Evolutionary conservation across 1,140 invertebrate genomes (phyloP), one percentile per base, ranked within the genome.

Genomic region (Mamestra configurata): DNA sequence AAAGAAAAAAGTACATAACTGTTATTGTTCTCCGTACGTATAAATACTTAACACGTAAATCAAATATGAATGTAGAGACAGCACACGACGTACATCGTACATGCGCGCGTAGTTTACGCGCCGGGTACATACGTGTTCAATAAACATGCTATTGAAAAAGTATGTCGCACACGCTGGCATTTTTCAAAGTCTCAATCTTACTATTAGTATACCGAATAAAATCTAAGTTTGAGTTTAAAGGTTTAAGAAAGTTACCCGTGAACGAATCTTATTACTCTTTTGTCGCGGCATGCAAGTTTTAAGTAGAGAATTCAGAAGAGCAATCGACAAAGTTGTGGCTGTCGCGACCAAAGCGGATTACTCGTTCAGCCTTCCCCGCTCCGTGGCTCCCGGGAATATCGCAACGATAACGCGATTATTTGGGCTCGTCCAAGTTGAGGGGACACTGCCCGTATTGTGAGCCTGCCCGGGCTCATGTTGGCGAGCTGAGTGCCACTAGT

Each of bases 301-400:
- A 90, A 88, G 85, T 86, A 86, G 82, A 85, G 82, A 84, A 87
- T 87, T 84, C 79, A 82, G 77, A 73, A 82, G 89, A 88, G 87
- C 86, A 85, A 92, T 90, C 87, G 87, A 82, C 81, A 85, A 90
- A 90, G 89, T 91, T 91, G 80, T 77, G 83, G 81, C 77, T 88
- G 84, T 87, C 84, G 80, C 71, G 79, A 80, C 77, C 86, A 83
- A 89, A 89, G 86, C 83, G 86, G 89, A 89, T 92, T 90, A 88
- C 81, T 82, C 57, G 70, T 59, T 72, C 80, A 66, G 77, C 72
- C 82, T 82, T 83, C 81, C 84, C 75, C 83, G 83, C 78, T 79
- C 72, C 31, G 75, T 77, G 71, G 84, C 82, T 79, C 77, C 64
- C 37, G 81, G 81, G 84, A 84, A 86, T 80, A 83, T 83, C 83